Evolutionary conservation across 2,888 invertebrate species (phyloP).

Genomic region (Pseudolycoriella hygida): DNA sequence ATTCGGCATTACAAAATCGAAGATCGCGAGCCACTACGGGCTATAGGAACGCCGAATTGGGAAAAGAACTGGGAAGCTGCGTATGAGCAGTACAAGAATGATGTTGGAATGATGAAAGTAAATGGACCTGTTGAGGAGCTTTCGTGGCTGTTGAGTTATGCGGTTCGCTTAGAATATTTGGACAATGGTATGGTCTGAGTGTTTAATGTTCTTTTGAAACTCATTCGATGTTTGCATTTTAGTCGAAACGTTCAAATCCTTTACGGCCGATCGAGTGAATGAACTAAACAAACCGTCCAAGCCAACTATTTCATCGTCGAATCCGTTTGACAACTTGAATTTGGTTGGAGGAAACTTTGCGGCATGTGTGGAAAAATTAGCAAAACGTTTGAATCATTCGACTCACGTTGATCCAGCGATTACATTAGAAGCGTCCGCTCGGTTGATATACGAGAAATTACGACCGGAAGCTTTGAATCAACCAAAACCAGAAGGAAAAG

Average conservation of each 20-base stretch:
- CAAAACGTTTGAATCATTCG: conserved; percentile 59
- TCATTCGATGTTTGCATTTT: neutral
- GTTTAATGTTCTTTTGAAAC: neutral
- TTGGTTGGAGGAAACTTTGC: conserved; percentile 63
- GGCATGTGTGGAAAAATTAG: conserved; percentile 60
- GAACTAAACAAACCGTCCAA: conserved; percentile 37
- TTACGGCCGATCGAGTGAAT: conserved; percentile 32
- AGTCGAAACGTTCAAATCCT: conserved; percentile 3
- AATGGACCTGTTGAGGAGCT: conserved; percentile 46
- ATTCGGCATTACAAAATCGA: conserved; percentile 76
- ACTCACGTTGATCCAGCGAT: conserved; percentile 52
- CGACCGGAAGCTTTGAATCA: conserved; percentile 29
- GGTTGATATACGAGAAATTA: conserved; percentile 10
- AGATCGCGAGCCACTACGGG: conserved; percentile 54
- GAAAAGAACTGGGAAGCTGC: conserved; percentile 50
- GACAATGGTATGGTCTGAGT: conserved; percentile 43
- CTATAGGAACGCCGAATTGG: conserved; percentile 51
- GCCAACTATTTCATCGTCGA: conserved; percentile 59
- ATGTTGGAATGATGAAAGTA: conserved; percentile 54
- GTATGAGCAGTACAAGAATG: conserved; percentile 55
- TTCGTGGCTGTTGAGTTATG: conserved; percentile 73
- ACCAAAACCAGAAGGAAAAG: conserved; percentile 32
- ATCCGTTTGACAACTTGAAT: conserved; percentile 71
- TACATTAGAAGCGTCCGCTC: conserved; percentile 4
- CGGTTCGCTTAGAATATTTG: conserved; percentile 65